phyloP scores from a whole-genome alignment of 2,797 vertebrate genomes.

The Otus scops region DNA sequence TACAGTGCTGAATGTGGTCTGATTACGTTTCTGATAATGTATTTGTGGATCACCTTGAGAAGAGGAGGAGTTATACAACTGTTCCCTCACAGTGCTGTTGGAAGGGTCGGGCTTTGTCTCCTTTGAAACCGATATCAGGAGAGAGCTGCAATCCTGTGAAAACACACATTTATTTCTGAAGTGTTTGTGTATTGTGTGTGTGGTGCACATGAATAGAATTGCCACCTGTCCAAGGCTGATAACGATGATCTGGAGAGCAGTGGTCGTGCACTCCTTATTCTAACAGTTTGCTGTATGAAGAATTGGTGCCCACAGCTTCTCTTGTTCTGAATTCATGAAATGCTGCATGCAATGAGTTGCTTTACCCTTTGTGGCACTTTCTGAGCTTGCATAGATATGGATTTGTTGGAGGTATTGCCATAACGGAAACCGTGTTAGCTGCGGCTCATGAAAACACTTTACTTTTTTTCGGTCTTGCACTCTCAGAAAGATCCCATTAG shows the following conservation, averaged over 20 bases:
- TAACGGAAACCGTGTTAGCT: not conserved
- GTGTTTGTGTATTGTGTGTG: slow-evolving; percentile 51
- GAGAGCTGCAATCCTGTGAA: slow-evolving; percentile 57
- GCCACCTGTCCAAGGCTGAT: slow-evolving; percentile 60
- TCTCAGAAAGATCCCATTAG: not conserved
- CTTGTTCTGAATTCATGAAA: slow-evolving; percentile 27
- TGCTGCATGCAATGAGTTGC: not conserved
- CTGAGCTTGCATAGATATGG: not conserved
- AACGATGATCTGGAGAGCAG: not conserved
- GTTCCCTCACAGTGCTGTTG: slow-evolving; percentile 5
- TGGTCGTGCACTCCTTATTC: not conserved
- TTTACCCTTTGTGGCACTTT: slow-evolving; percentile 24
- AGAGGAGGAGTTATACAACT: slow-evolving; percentile 47
- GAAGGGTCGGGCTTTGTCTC: slow-evolving; percentile 58
- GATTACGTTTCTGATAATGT: not conserved
- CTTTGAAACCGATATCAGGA: slow-evolving; percentile 54
- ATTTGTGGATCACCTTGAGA: slow-evolving; percentile 62
- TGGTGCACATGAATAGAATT: slow-evolving; percentile 46
- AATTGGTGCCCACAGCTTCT: not conserved
- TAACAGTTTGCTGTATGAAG: slow-evolving; percentile 22
- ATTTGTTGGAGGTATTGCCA: not conserved
- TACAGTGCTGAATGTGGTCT: not conserved
- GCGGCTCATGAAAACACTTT: not conserved
- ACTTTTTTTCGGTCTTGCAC: not conserved
- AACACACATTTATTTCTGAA: slow-evolving; percentile 66